Conservation (phyloP, 2,113 vertebrate species). For the Myrmecophaga tridactyla region DNA sequence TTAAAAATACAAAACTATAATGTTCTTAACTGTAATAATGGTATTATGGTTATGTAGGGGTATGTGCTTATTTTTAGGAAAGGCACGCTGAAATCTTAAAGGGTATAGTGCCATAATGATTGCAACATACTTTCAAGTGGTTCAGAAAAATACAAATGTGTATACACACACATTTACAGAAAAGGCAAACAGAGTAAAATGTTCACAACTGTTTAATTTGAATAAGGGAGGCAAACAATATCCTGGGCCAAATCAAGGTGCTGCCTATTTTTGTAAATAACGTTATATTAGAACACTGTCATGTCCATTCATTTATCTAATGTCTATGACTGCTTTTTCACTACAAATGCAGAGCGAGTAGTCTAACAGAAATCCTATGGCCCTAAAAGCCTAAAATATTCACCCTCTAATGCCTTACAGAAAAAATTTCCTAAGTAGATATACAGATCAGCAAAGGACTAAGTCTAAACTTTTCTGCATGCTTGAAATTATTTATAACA, state of each 20-base stretch:
- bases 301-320: background rate
- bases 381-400: constrained; percentile 21
- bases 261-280: background rate
- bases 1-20: constrained; percentile 2
- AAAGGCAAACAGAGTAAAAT: constrained; percentile 16
- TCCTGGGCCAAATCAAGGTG: background rate
- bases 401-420: background rate
- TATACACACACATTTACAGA: constrained; percentile 21
- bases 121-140: constrained; percentile 27
- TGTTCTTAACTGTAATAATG: constrained; percentile 38
- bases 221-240: background rate
- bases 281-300: background rate
- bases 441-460: background rate
- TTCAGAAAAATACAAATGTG: background rate
- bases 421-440: background rate
- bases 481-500: background rate
- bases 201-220: constrained; percentile 14
- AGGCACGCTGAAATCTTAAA: constrained; percentile 37
- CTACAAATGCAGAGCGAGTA: background rate
- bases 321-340: background rate
- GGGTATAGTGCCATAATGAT: background rate
- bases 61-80: constrained; percentile 27
- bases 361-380: background rate
- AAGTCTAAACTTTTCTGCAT: background rate
- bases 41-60: background rate